Percentiles rank a stretch among this genome's conserved stretches.
Conservation (phyloP, 2,797 vertebrate genomes). For the Hephaestus fuliginosus region DNA sequence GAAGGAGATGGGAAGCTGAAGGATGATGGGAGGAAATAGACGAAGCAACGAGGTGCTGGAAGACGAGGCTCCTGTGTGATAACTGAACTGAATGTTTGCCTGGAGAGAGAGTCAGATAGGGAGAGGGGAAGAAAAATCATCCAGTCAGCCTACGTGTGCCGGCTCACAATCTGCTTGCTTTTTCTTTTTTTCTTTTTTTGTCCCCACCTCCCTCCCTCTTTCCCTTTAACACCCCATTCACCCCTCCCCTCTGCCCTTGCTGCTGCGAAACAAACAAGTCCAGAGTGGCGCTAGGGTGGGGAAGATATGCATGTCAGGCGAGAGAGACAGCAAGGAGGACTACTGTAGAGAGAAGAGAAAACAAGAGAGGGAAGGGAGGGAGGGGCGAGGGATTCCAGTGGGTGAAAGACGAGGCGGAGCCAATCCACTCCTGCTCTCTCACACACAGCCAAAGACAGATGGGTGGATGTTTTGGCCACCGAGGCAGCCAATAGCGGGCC, state of each 20-base stretch:
- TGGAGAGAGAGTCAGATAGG: conserved; percentile 26
- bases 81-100: conserved; percentile 19
- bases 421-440: conserved; percentile 39
- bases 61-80: neutral
- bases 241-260: conserved; percentile 53
- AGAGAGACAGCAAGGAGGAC: conserved; percentile 66
- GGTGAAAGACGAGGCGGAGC: conserved; percentile 45
- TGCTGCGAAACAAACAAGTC: conserved; percentile 83
- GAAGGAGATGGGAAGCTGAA: neutral
- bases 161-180: conserved; percentile 71
- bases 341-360: conserved; percentile 43
- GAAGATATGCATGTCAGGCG: conserved; percentile 50
- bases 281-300: conserved; percentile 66
- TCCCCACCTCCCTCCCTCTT: conserved; percentile 19
- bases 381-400: conserved; percentile 44
- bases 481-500: conserved; percentile 76
- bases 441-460: conserved; percentile 67
- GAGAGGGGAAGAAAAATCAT: conserved; percentile 36
- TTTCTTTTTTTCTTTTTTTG: conserved; percentile 33
- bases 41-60: neutral
- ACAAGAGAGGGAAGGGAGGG: conserved; percentile 22
- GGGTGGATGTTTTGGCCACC: conserved; percentile 80
- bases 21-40: neutral
- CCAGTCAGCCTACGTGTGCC: conserved; percentile 79
- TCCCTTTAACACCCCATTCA: conserved; percentile 31